Conservation (phyloP, 2,797 vertebrate species). For the Sitta carolinensis region DNA sequence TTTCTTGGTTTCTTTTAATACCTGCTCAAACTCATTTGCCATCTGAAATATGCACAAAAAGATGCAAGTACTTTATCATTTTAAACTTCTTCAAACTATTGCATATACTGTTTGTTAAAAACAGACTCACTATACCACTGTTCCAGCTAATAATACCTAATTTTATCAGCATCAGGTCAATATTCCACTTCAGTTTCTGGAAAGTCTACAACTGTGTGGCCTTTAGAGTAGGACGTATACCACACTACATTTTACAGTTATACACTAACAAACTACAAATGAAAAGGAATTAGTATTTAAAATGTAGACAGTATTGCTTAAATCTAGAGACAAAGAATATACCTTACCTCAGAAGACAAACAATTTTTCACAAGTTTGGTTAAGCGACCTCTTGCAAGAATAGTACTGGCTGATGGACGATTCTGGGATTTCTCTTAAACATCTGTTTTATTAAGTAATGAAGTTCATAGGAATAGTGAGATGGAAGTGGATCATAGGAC, state of each 20-base stretch:
- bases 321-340: neutral
- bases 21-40: constrained; percentile 45
- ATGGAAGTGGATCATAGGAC: constrained; percentile 82
- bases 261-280: neutral
- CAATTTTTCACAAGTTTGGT: constrained; percentile 75
- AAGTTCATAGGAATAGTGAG: constrained; percentile 86
- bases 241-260: neutral
- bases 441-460: constrained; percentile 89
- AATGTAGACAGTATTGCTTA: neutral
- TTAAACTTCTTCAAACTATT: neutral
- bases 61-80: neutral
- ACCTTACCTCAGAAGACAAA: constrained; percentile 79
- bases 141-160: neutral
- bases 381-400: constrained; percentile 83
- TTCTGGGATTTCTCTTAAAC: constrained; percentile 87
- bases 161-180: neutral
- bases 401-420: constrained; percentile 87
- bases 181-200: neutral
- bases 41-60: constrained; percentile 56
- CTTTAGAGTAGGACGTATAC: neutral
- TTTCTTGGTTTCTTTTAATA: constrained; percentile 59
- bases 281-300: neutral
- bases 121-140: neutral
- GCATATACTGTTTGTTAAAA: neutral
- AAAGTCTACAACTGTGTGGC: neutral